Conservation (phyloP, 2,888 invertebrate species). For the Acrocera orbiculus region DNA sequence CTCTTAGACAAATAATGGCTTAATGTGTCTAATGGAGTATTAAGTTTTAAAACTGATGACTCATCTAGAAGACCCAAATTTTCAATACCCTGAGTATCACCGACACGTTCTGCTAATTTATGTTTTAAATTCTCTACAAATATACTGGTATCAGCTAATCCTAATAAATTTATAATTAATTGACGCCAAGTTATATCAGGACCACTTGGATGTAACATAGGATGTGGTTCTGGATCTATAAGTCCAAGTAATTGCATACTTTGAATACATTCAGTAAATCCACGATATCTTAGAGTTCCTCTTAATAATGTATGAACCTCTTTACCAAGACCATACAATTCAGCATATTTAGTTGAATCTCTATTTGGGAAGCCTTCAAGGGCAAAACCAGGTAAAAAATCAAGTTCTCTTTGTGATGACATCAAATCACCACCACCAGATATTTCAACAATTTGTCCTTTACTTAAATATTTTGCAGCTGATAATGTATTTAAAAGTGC, state of each 20-base stretch:
- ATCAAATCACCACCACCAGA: slow-evolving; percentile 77
- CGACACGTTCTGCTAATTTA: slow-evolving; percentile 63
- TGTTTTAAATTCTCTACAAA: slow-evolving; percentile 86
- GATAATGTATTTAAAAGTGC: slow-evolving; percentile 80
- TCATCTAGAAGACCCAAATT: slow-evolving; percentile 78
- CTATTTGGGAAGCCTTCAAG: slow-evolving; percentile 94
- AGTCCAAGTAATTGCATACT: slow-evolving; percentile 77
- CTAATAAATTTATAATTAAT: slow-evolving; percentile 70
- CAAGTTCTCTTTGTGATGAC: slow-evolving; percentile 57
- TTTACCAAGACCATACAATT: slow-evolving; percentile 68
- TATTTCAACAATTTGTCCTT: slow-evolving; percentile 75
- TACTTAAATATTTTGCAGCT: slow-evolving; percentile 69
- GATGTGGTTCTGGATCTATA: slow-evolving; percentile 68
- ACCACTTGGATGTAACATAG: slow-evolving; percentile 84
- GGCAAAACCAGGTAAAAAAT: slow-evolving; percentile 91
- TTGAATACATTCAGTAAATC: slow-evolving; percentile 77
- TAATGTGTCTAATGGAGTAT: slow-evolving; percentile 82
- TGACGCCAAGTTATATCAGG: slow-evolving; percentile 93
- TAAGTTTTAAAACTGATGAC: slow-evolving; percentile 58
- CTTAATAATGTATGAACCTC: slow-evolving; percentile 78
- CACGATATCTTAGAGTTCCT: slow-evolving; percentile 83
- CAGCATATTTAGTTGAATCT: slow-evolving; percentile 78
- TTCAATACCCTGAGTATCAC: slow-evolving; percentile 59
- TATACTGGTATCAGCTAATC: slow-evolving; percentile 66
- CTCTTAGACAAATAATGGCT: slow-evolving; percentile 73